phyloP scores from a whole-genome alignment of 30 jellyfish, hydroid and myxozoan species.

The Chironex yamaguchii region DNA sequence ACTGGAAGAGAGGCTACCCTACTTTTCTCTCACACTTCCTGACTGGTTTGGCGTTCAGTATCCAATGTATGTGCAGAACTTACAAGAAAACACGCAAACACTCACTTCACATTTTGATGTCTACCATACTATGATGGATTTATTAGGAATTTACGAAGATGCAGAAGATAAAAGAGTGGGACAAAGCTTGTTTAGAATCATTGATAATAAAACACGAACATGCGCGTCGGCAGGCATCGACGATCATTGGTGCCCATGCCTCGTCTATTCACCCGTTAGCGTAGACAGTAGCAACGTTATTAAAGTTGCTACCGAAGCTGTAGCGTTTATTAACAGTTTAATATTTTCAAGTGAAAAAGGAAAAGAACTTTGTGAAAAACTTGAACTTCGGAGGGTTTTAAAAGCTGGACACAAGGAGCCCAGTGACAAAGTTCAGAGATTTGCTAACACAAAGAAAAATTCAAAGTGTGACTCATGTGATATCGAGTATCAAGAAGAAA shows the following conservation, averaged over 20 bases:
- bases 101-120: constrained; percentile 84
- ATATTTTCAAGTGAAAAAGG: constrained; percentile 18
- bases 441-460: constrained; percentile 37
- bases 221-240: constrained; percentile 82
- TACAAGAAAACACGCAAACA: constrained; percentile 59
- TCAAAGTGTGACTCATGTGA: constrained; percentile 60
- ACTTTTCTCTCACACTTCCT: constrained; percentile 70
- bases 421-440: constrained; percentile 29
- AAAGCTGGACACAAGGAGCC: constrained; percentile 65
- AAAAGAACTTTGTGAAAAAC: constrained; percentile 37
- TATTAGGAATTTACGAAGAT: constrained; percentile 34
- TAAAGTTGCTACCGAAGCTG: constrained; percentile 56
- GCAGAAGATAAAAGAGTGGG: constrained; percentile 40
- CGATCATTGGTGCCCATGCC: constrained; percentile 90
- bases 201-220: constrained; percentile 56
- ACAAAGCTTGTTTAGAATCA: constrained; percentile 62
- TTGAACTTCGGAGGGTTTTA: constrained; percentile 36
- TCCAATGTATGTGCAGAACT: constrained; percentile 22
- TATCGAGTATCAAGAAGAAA: background rate
- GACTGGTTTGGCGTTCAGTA: background rate
- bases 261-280: constrained; percentile 2
- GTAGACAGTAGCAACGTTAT: background rate
- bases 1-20: constrained; percentile 90
- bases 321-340: constrained; percentile 46
- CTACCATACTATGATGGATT: constrained; percentile 68